Evolutionary conservation across 2,888 invertebrate genomes (phyloP).

Genomic region (Lasioglossum calceatum): DNA sequence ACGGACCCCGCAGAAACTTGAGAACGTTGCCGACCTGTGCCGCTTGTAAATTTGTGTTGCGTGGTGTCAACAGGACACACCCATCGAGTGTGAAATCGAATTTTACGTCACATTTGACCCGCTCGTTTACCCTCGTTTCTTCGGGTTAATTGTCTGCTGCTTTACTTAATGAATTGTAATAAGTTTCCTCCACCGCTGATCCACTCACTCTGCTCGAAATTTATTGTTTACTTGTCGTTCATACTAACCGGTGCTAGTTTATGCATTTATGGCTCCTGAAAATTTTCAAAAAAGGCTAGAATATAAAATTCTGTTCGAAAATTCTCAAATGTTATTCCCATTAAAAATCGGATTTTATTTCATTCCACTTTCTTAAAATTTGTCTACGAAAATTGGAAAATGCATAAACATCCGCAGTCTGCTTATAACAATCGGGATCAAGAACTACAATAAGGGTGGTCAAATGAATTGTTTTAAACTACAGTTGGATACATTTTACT

Average conservation of each 20-base stretch:
- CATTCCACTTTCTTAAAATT: too few relatives aligned
- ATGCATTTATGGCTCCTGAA: too few relatives aligned
- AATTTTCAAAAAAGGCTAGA: too few relatives aligned
- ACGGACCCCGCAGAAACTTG: neutral
- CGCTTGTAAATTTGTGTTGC: constrained; percentile 36
- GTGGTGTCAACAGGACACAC: constrained; percentile 5
- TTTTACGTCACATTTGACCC: constrained; percentile 49
- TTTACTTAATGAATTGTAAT: constrained; percentile 33
- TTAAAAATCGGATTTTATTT: too few relatives aligned
- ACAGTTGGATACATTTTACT: too few relatives aligned
- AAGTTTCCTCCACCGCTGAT: constrained; percentile 2
- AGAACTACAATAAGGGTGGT: too few relatives aligned
- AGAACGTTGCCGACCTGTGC: constrained; percentile 6
- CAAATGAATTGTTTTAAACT: too few relatives aligned
- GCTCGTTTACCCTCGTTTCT: constrained; percentile 17
- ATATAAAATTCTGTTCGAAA: too few relatives aligned
- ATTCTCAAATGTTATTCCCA: too few relatives aligned
- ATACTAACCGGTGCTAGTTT: neutral
- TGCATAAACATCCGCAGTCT: too few relatives aligned
- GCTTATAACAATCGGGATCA: neutral
- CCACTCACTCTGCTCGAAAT: neutral
- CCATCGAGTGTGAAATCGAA: constrained; percentile 52
- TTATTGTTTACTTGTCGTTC: neutral
- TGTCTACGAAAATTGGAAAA: too few relatives aligned
- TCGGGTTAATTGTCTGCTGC: constrained; percentile 30